Conservation (phyloP, 2,888 invertebrate genomes). For the Megalurothrips usitatus region DNA sequence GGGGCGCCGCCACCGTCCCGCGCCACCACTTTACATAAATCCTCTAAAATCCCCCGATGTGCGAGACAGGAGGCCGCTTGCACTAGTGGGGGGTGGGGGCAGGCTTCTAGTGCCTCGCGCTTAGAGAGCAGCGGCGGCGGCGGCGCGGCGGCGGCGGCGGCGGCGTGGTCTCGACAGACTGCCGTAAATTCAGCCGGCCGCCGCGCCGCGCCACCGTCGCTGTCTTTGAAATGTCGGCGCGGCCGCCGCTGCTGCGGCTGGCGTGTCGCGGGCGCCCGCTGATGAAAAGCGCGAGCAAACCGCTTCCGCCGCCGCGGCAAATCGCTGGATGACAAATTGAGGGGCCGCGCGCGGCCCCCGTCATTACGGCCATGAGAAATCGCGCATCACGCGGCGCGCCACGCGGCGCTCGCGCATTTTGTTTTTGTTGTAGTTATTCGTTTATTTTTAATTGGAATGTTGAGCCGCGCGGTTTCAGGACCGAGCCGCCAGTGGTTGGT, state of each 20-base stretch:
- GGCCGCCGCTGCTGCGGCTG: not conserved
- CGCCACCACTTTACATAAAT: constrained; percentile 7
- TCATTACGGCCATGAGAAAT: too few species aligned
- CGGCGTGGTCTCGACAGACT: not conserved
- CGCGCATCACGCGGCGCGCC: too few species aligned
- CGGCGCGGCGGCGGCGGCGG: not conserved
- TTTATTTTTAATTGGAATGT: too few species aligned
- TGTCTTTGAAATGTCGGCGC: not conserved
- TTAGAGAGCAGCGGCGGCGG: not conserved
- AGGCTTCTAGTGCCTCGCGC: not conserved
- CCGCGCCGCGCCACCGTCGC: not conserved
- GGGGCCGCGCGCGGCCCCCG: not conserved
- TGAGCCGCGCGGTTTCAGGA: too few species aligned
- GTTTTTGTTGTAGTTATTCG: too few species aligned
- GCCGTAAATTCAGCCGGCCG: not conserved
- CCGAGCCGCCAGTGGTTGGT: too few species aligned
- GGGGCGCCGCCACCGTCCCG: not conserved
- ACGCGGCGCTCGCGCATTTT: too few species aligned
- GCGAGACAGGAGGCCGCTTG: constrained; percentile 1
- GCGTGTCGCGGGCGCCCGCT: too few species aligned
- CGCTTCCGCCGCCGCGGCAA: not conserved
- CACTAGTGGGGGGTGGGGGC: not conserved
- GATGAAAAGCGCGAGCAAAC: not conserved
- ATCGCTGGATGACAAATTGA: not conserved
- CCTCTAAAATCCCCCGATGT: constrained; percentile 2